A percentile compares a stretch with the other conserved stretches of the same genome.
These are phyloP conservation scores for Adelognathus sp. DNA, from an alignment of 2,888 invertebrate genomes.

Conservation along the genomic window DNA sequence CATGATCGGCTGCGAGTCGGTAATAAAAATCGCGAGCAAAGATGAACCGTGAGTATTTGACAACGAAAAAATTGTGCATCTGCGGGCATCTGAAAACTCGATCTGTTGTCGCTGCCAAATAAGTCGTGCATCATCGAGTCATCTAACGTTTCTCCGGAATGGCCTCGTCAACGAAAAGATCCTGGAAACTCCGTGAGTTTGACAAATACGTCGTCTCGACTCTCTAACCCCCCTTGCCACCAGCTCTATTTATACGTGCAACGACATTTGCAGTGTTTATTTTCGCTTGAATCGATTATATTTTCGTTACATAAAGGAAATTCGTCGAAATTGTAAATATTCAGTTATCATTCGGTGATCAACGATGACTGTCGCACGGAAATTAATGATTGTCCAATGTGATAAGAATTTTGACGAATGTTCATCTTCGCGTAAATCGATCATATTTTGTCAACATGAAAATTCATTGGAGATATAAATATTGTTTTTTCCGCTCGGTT, in stretches of 20 bases:
- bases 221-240: background rate
- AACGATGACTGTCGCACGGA: background rate
- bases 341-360: background rate
- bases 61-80: conserved; percentile 71
- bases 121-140: conserved; percentile 73
- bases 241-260: background rate
- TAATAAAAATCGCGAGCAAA: conserved; percentile 6
- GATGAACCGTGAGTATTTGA: conserved; percentile 71
- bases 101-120: conserved; percentile 78
- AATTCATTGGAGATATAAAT: no score
- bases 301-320: background rate
- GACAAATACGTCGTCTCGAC: background rate
- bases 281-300: background rate
- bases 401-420: no score
- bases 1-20: background rate
- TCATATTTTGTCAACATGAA: no score
- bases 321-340: background rate
- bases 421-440: no score
- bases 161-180: conserved; percentile 85
- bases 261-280: background rate
- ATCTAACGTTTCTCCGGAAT: conserved; percentile 70
- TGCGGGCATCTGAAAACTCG: conserved; percentile 68
- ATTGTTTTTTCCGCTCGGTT: no score
- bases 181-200: conserved; percentile 92
- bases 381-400: background rate